Percentiles rank a stretch among this genome's conserved stretches.
phyloP scores from a whole-genome alignment of 2,888 invertebrate genomes.

The Thymelicus lineola region DNA sequence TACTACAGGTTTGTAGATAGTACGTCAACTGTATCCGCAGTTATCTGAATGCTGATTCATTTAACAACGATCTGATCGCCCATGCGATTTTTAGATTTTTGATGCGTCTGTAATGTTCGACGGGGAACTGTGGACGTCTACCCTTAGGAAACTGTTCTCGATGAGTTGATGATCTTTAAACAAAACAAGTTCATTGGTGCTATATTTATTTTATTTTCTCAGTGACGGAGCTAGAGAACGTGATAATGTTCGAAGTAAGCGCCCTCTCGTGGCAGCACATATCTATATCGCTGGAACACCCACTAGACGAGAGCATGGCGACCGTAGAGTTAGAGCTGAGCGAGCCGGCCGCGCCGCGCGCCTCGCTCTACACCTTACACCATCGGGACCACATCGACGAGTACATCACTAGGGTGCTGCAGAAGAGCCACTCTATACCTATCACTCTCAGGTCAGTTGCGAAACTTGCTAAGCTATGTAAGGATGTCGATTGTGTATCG shows the following conservation, averaged over 20 bases:
- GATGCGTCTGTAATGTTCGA: too few species aligned
- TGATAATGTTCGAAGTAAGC: conserved; percentile 96
- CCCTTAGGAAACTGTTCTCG: too few species aligned
- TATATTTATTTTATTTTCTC: neutral
- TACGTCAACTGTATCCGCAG: neutral
- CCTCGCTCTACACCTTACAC: conserved; percentile 89
- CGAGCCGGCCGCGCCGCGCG: conserved; percentile 92
- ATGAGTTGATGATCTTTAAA: too few species aligned
- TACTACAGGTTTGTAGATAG: too few species aligned
- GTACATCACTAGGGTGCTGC: conserved; percentile 86
- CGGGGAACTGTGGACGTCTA: too few species aligned
- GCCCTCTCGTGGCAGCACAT: conserved; percentile 96
- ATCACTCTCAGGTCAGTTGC: conserved; percentile 88
- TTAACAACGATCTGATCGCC: too few species aligned
- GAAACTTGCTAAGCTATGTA: too few species aligned
- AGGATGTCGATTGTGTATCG: too few species aligned
- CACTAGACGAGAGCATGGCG: conserved; percentile 95
- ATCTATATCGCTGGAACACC: conserved; percentile 96
- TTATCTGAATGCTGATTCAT: too few species aligned
- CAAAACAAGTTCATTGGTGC: too few species aligned
- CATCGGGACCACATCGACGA: conserved; percentile 72
- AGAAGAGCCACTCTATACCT: conserved; percentile 96
- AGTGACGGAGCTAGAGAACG: conserved; percentile 87
- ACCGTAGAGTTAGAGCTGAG: conserved; percentile 95
- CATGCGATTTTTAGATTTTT: too few species aligned